Evolutionary conservation across 2,797 vertebrate species (phyloP), one percentile per base, ranked within the genome.

Genomic region (Lacerta bilineata): DNA sequence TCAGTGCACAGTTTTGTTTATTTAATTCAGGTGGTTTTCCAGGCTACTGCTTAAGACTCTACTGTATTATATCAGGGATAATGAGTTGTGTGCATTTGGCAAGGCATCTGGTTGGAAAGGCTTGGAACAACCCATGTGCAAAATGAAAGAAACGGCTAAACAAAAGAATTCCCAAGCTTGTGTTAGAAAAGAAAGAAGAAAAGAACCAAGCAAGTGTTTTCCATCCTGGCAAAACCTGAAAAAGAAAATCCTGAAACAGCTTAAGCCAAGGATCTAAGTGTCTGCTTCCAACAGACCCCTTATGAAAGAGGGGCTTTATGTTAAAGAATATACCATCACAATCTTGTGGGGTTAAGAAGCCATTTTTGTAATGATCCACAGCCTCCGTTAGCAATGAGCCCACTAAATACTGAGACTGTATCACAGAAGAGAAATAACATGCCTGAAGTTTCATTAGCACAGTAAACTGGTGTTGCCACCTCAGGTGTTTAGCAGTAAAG

Each of bases 21-120:
- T 80, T 84, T 74, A 74, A 87, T 81, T 72, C 78, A 72, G 50
- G 50, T 61, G 50, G 5, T 25, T 80, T 87, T 74, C 69, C 50
- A 81, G 33, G 69, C 50, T 61, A 3, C 29, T 87, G 36, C 69
- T 61, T 41, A 46, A 33, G n/a, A 20, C 75, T 86, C 4, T 77
- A 33, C 59, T 69, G 8, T 74, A 81, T 81, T 87, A 29, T 72
- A 64, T 87, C 4, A 33, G 69, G 79, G 59, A 36, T 72, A 87
- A 81, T 81, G 78, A 87, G 79, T 72, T 75, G 36, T 75, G 50
- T 81, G 68, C 55, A 74, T 81, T 87, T 33, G 27, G 68, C 78
- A 75, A 81, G 79, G 69, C 86, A 81, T 75, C 29, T 74, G 79
- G 78, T 72, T 74, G 86, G 50, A 43, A 81, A 27, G 2, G 6